These are phyloP conservation scores for Andrena fulva DNA, from an alignment of 2,888 invertebrate genomes.

Conservation along the genomic window DNA sequence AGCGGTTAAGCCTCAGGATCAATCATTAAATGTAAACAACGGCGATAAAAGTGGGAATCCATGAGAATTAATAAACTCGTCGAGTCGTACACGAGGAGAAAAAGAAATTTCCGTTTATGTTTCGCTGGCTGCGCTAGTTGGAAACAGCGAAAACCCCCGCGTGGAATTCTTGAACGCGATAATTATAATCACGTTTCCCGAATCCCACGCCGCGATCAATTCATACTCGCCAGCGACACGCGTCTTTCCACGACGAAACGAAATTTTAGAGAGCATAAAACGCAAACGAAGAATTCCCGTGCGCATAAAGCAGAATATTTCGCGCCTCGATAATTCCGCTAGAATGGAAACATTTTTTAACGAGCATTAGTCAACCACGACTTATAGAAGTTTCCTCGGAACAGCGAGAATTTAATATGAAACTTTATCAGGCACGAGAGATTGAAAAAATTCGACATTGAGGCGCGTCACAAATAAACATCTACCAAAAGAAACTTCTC, in stretches of 20 bases:
- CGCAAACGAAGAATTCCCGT: constrained; percentile 17
- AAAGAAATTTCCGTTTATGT: not conserved
- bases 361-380: not conserved
- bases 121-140: not conserved
- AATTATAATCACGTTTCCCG: constrained; percentile 20
- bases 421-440: not conserved
- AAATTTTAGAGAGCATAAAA: constrained; percentile 5
- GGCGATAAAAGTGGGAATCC: not conserved
- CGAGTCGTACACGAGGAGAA: not conserved
- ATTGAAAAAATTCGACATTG: too few relatives aligned
- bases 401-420: constrained; percentile 16
- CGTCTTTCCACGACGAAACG: not conserved
- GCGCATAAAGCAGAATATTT: constrained; percentile 10
- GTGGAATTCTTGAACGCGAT: constrained; percentile 13
- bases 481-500: too few relatives aligned
- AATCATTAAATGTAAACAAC: not conserved
- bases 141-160: not conserved
- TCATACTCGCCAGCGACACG: not conserved
- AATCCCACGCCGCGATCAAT: constrained; percentile 31
- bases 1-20: not conserved
- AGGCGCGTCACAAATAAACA: too few relatives aligned
- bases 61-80: constrained; percentile 1
- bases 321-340: not conserved
- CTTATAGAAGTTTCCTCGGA: not conserved
- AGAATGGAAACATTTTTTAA: constrained; percentile 22